phyloP scores from a whole-genome alignment of 37 sponge, comb jelly and placozoan species.

The Agelas oroides region DNA sequence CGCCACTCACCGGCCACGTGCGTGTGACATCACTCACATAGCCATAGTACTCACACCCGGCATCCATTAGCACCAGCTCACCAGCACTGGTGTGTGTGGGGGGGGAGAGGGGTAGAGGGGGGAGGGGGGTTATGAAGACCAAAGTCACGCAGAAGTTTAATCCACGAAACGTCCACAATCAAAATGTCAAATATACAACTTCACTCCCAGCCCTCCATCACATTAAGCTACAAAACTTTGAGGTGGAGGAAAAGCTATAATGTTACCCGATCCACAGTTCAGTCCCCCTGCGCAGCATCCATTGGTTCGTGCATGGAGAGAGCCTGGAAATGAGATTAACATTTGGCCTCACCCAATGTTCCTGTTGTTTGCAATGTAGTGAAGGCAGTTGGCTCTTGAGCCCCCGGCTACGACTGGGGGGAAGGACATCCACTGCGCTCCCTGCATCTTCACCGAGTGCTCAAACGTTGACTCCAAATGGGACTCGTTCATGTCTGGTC shows the following conservation, averaged over 20 bases:
- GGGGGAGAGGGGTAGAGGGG: background rate
- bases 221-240: no score
- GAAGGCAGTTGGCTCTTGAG: conserved; percentile 67
- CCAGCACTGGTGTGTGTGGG: conserved; percentile 51
- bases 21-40: conserved; percentile 89
- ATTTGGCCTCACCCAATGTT: conserved; percentile 41
- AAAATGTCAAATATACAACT: no score
- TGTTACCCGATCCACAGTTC: no score
- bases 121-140: background rate
- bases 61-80: conserved; percentile 85
- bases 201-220: no score
- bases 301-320: no score
- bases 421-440: conserved; percentile 83
- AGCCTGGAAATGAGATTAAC: no score
- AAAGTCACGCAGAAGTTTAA: background rate
- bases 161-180: no score
- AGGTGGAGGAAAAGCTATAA: no score
- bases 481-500: conserved; percentile 65
- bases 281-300: no score
- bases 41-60: conserved; percentile 86
- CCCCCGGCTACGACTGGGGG: conserved; percentile 91
- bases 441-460: conserved; percentile 60
- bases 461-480: conserved; percentile 77
- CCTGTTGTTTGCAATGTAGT: conserved; percentile 77
- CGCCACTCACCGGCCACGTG: conserved; percentile 86